Evolutionary conservation across 2,797 vertebrate species (phyloP).

Genomic region (Pseudochromis fuscus): DNA sequence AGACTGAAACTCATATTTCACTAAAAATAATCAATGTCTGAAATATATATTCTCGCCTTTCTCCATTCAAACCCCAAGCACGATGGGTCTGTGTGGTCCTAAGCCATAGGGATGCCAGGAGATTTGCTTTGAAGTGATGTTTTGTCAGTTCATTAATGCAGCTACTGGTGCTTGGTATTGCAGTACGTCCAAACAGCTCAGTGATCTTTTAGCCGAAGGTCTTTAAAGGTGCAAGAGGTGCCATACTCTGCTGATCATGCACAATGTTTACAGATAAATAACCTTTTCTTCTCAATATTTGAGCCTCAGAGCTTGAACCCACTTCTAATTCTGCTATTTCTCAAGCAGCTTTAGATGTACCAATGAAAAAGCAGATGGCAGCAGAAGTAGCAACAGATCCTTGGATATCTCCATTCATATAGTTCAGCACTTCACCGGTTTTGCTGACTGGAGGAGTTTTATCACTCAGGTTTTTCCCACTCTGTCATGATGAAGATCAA

Average conservation of each 20-base stretch:
- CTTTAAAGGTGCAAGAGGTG: no score
- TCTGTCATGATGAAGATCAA: constrained; percentile 18
- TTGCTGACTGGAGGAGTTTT: constrained; percentile 15
- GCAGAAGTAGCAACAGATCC: neutral
- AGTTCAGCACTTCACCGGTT: neutral
- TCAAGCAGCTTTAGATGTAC: neutral
- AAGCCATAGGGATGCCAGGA: neutral
- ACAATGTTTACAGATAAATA: no score
- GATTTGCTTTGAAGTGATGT: neutral
- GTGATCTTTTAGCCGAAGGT: no score
- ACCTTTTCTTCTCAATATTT: no score
- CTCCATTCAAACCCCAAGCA: neutral
- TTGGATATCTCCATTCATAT: constrained; percentile 11
- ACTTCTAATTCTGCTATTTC: neutral
- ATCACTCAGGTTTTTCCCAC: constrained; percentile 9
- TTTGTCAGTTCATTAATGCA: neutral
- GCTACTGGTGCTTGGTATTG: neutral
- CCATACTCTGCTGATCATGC: no score
- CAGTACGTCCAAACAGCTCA: no score
- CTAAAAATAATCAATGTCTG: neutral
- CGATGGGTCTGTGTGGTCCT: neutral
- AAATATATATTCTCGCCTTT: neutral
- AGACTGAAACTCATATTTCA: no score
- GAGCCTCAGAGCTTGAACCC: neutral
- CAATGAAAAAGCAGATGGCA: neutral